Percentiles rank a stretch among this genome's conserved stretches.
Evolutionary conservation across 2,888 invertebrate species (phyloP).

Genomic region (Tenthredo distinguenda): DNA sequence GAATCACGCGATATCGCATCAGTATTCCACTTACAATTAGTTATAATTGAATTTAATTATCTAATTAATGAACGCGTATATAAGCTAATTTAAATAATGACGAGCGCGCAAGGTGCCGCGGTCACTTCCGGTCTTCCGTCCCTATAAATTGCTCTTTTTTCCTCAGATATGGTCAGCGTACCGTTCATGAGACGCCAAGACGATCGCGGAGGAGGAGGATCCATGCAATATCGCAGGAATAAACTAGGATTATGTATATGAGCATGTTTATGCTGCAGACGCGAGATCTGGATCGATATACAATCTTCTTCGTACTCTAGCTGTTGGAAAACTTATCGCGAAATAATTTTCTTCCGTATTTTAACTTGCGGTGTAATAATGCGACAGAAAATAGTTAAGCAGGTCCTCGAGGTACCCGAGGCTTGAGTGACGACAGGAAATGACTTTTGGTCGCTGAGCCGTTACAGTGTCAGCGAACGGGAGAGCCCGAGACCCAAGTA

Average conservation of each 20-base stretch:
- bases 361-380: neutral
- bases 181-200: neutral
- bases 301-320: neutral
- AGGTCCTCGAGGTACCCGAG: neutral
- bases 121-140: conserved; percentile 42
- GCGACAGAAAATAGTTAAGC: neutral
- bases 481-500: neutral
- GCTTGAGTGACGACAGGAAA: conserved; percentile 48
- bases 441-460: conserved; percentile 48
- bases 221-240: neutral
- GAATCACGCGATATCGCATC: conserved; percentile 61
- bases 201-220: neutral
- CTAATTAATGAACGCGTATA: conserved; percentile 74
- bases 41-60: conserved; percentile 76
- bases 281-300: neutral
- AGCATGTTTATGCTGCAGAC: no score
- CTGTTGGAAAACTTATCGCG: neutral
- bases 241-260: neutral
- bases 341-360: neutral
- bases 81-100: conserved; percentile 75
- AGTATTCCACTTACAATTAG: conserved; percentile 57
- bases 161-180: neutral
- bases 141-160: conserved; percentile 8
- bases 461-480: conserved; percentile 39
- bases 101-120: conserved; percentile 69